Evolutionary conservation across 2,797 vertebrate species (phyloP).

Genomic region (Pteropus rufus): DNA sequence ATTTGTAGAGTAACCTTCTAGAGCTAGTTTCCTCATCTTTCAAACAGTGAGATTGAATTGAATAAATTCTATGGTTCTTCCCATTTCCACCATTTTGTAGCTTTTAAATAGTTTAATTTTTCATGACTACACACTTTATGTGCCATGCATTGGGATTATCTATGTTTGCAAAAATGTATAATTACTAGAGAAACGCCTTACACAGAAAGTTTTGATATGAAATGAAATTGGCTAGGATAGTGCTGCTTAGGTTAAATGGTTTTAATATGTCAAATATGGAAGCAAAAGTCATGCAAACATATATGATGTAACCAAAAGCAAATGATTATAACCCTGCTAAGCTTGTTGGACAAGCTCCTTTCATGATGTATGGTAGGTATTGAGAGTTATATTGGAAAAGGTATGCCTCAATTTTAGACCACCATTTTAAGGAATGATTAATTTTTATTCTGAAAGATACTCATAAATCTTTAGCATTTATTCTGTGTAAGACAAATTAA

Average conservation of each 20-base stretch:
- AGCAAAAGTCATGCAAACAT: not conserved
- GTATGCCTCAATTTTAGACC: not conserved
- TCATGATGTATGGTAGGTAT: not conserved
- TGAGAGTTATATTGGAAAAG: not conserved
- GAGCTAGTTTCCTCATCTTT: not conserved
- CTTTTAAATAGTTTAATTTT: constrained; percentile 19
- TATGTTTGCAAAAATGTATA: not conserved
- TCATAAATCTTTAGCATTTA: not conserved
- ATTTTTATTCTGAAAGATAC: constrained; percentile 28
- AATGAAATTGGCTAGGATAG: not conserved
- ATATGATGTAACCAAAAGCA: not conserved
- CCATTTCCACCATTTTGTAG: not conserved
- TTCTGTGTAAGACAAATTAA: not conserved
- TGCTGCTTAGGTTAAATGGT: not conserved
- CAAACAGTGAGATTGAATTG: not conserved
- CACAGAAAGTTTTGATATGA: not conserved
- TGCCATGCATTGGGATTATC: not conserved
- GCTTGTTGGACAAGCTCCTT: not conserved
- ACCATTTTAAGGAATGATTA: not conserved
- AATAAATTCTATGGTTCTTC: not conserved
- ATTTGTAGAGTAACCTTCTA: not conserved
- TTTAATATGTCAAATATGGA: not conserved
- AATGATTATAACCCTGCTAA: not conserved
- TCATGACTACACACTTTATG: not conserved
- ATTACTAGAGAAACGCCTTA: not conserved